Base-by-base conservation (phyloP, 1,140 invertebrate genomes). In the Megalopta genalis region DNA sequence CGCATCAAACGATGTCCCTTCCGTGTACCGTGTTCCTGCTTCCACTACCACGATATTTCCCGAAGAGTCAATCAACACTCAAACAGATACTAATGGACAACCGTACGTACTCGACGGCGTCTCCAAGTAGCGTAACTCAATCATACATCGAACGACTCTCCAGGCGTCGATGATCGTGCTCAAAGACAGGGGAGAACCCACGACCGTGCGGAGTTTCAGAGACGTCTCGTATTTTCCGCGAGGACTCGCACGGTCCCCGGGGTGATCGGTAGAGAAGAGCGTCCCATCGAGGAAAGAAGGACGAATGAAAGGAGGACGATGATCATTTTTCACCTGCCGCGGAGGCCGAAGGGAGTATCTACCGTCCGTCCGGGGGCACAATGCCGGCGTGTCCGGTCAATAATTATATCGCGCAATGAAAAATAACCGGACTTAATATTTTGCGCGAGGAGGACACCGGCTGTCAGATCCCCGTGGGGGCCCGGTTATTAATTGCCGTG, bases 351-450 rank as follows among this genome's bases (percentile, higher is more conserved):
- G 72, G 76, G 75, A 86, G 77, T 72, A 80, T 82, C 86, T 84
- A 79, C 80, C 86, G 76, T 82, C 72, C 77, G 74, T 42, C 64
- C 32, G 27, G 54, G 57, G 27, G 66, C 83, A 80, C 82, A 77
- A 77, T 82, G 64, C 77, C 65, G 21, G 18, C 72, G 54, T 78
- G 80, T 74, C 77, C 73, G 78, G 77, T 78, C 85, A 82, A 88
- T 88, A 88, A 88, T 88, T 88, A 88, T 82, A 81, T 86, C 71
- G 74, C 68, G 69, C 79, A 85, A 88, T 83, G 86, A 87, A 88
- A 88, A 88, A 88, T 86, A 87, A 87, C 81, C 71, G 67, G 77
- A 80, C 69, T 85, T 86, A 82, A 88, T 85, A 82, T 88, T 85
- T 85, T 80, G 78, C 81, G 71, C 46, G 74, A 52, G 59, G 27